Evolutionary conservation across 92 coral and sea anemone species (phyloP), one percentile per base, ranked within the genome.

Genomic region (Galaxea fascicularis): DNA sequence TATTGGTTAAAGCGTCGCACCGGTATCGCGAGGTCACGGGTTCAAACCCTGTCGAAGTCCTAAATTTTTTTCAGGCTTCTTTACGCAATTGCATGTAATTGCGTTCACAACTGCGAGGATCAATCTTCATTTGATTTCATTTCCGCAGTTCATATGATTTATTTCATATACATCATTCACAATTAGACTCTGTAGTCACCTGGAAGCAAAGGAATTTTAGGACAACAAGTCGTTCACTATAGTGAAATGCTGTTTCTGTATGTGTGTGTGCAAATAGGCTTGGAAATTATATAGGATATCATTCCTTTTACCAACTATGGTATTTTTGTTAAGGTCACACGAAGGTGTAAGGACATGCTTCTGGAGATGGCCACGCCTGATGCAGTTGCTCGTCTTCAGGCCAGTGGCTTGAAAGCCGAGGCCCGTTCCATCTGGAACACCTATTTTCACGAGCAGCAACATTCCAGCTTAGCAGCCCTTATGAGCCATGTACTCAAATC

Each of bases 321-420:
- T 9, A 26, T 71, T 8, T 11, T 71, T 56, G 10, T 25, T 0
- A 60, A 95, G 98, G 91, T 93, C 31, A 53, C 70, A 29, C 56
- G 76, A 45, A 70, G 78, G 60, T 89, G 87, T 39, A 74, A 90
- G 85, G 58, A 26, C 31, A 81, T 91, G 62, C 77, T 95, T 69
- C 70, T 95, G 69, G 91, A 92, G 64, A 89, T 93, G 77, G 95
- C 95, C 29, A 73, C 95, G 18, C 98, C 98, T 16, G 98, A 95
- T 82, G 95, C 95, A 71, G 88, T 95, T 20, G 94, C 89, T 10
- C 90, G 98, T 54, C 91, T 95, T 15, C 85, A 86, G 29, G 73
- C 77, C 22, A 92, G 94, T 39, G 54, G 51, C 13, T 52, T 95
- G 31, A 84, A 80, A 28, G 82, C 49, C 28, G 65, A 87, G 67